Evolutionary conservation across 92 coral and sea anemone genomes (phyloP).

Genomic region (Hydrozoanthus gracilis): DNA sequence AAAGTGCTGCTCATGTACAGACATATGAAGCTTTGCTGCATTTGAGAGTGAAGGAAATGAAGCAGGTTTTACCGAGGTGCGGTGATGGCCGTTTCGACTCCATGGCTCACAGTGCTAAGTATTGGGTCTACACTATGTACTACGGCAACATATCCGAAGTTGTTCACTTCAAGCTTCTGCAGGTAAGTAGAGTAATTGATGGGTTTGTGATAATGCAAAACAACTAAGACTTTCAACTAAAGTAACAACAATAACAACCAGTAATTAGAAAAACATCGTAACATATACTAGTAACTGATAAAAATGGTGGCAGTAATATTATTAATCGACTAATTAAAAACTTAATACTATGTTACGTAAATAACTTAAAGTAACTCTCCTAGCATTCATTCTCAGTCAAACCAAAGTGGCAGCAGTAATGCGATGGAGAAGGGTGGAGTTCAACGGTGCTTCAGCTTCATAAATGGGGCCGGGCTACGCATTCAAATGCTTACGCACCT

Average conservation of each 20-base stretch:
- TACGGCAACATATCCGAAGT: no score
- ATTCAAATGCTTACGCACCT: conserved; percentile 22
- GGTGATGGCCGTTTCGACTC: not conserved
- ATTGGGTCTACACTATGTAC: conserved; percentile 14
- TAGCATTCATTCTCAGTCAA: no score
- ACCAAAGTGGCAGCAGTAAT: conserved; percentile 22
- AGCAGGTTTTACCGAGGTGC: not conserved
- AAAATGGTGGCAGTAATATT: no score
- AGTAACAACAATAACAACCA: no score
- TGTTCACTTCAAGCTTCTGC: conserved; percentile 37
- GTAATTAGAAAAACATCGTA: no score
- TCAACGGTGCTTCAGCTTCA: conserved; percentile 35
- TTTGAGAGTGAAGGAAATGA: not conserved
- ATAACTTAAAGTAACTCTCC: no score
- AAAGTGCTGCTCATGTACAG: no score
- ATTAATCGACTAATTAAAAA: no score
- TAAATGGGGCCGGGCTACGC: conserved; percentile 10
- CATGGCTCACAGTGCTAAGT: not conserved
- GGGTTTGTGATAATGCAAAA: not conserved
- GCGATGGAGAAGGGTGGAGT: conserved; percentile 23
- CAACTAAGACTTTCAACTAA: not conserved
- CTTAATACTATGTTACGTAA: no score
- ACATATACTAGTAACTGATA: no score
- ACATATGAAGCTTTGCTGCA: no score
- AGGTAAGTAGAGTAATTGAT: no score